Percentiles rank a stretch among this genome's conserved stretches.
Evolutionary conservation across 2,888 invertebrate species (phyloP).

Genomic region (Noctua janthina): DNA sequence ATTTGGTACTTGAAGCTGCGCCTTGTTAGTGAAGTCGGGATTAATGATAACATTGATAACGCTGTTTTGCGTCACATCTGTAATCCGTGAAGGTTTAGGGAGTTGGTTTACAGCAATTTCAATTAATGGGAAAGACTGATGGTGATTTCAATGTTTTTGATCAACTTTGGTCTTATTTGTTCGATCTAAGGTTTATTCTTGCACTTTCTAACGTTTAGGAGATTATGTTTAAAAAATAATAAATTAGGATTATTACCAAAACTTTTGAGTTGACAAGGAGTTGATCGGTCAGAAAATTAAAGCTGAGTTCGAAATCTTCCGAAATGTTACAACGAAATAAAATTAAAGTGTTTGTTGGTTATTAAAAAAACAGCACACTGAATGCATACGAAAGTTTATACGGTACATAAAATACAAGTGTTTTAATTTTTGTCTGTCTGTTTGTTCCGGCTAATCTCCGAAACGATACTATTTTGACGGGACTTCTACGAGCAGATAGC

Average conservation of each 20-base stretch:
- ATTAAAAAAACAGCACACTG: too few species aligned
- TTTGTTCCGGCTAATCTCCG: too few species aligned
- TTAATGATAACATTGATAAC: slow-evolving; percentile 50
- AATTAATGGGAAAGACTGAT: neutral
- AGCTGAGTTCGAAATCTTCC: neutral
- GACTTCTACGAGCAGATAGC: too few species aligned
- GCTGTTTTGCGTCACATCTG: slow-evolving; percentile 39
- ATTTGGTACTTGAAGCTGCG: slow-evolving; percentile 44
- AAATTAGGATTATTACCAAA: neutral
- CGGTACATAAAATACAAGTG: too few species aligned
- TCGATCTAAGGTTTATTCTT: neutral
- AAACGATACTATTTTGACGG: too few species aligned
- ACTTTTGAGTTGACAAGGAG: neutral
- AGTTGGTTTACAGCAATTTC: neutral
- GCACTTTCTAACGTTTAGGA: neutral
- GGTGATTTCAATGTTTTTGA: neutral
- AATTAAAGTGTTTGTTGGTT: too few species aligned
- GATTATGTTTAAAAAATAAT: neutral
- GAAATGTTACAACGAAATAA: neutral
- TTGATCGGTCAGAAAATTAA: too few species aligned
- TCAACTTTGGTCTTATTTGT: neutral
- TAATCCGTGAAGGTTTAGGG: slow-evolving; percentile 47
- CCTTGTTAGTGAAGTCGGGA: slow-evolving; percentile 29
- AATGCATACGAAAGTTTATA: too few species aligned
- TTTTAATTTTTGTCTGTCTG: too few species aligned